Evolutionary conservation across 2,113 vertebrate genomes (phyloP).

Genomic region (Globicephala melas): DNA sequence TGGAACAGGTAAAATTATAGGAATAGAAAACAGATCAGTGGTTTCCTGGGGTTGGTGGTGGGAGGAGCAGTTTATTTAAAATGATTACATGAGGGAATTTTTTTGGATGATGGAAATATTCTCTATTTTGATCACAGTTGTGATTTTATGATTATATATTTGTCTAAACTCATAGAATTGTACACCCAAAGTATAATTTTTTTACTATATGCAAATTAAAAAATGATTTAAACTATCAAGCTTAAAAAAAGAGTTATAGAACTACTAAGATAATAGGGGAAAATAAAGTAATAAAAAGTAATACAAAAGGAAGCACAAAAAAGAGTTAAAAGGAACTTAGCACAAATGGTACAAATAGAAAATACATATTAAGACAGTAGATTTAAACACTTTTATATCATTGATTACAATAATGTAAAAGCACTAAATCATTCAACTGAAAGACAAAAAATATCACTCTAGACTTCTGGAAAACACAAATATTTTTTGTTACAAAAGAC

Average conservation of each 20-base stretch:
- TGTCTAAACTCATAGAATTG: not conserved
- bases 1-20: not conserved
- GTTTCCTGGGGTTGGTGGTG: not conserved
- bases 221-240: not conserved
- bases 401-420: conserved; percentile 12
- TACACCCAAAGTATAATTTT: not conserved
- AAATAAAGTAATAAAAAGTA: conserved; percentile 11
- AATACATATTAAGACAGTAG: not conserved
- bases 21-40: not conserved
- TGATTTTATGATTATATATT: not conserved
- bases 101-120: not conserved
- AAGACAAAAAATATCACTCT: not conserved
- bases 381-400: not conserved
- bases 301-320: not conserved
- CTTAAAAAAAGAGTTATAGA: not conserved
- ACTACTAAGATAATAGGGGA: not conserved
- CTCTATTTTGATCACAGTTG: not conserved
- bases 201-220: not conserved
- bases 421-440: not conserved
- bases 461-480: not conserved
- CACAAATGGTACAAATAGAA: conserved; percentile 5
- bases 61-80: not conserved
- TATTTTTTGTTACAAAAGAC: not conserved
- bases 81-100: not conserved
- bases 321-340: not conserved